phyloP scores from a whole-genome alignment of 1,140 invertebrate species.

The Aplysia californica region DNA sequence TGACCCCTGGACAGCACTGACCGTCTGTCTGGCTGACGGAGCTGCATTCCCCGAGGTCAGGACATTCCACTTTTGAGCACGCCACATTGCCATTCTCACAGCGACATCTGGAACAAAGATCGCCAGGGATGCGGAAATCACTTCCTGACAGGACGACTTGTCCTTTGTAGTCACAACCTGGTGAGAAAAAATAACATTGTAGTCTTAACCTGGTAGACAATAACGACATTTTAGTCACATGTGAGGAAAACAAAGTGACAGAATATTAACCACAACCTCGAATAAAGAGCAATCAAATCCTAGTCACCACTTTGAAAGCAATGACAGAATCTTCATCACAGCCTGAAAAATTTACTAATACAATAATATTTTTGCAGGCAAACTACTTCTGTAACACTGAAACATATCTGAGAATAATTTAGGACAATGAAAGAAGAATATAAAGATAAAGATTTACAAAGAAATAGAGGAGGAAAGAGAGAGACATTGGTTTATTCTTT shows the following conservation, averaged over 20 bases:
- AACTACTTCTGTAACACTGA: not conserved
- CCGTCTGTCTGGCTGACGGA: constrained; percentile 38
- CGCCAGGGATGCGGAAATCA: constrained; percentile 29
- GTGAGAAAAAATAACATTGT: constrained; percentile 30
- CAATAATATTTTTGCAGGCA: not conserved
- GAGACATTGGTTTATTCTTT: no score
- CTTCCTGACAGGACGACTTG: constrained; percentile 41
- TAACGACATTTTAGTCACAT: no score
- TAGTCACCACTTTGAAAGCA: not conserved
- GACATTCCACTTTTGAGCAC: constrained; percentile 48
- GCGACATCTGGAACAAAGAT: constrained; percentile 47
- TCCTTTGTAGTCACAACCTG: constrained; percentile 57
- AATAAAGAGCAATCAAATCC: no score
- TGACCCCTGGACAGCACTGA: no score
- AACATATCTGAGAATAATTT: no score
- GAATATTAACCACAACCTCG: no score
- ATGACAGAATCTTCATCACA: not conserved
- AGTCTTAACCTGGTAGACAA: no score
- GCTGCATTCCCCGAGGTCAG: constrained; percentile 41
- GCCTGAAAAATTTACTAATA: not conserved
- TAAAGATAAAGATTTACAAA: no score
- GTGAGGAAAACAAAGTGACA: no score
- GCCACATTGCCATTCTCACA: constrained; percentile 55
- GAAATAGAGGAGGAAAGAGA: not conserved
- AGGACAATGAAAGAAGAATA: no score